Evolutionary conservation across 2,888 invertebrate species (phyloP), one percentile per base, ranked within the genome.

Genomic region (Antheraea yamamai): DNA sequence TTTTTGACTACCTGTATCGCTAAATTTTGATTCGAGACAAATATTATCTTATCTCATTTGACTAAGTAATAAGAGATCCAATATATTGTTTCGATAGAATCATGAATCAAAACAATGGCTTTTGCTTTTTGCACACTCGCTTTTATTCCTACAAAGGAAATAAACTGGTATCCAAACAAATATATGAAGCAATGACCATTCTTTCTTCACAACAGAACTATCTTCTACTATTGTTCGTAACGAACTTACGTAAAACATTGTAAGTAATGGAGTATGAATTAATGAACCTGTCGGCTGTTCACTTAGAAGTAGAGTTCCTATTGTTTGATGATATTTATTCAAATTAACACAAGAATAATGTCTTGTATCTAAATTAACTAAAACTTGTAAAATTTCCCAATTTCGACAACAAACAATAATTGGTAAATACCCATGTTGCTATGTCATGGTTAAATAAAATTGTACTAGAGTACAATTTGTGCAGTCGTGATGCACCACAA

Each of bases 141-240:
- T 89, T 89, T 89, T 86, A 83, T 88, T 88, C 84, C 88, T 89
- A 87, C 85, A 89, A 89, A 90, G 88, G 88, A 91, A 91, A 86
- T 83, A 85, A 14, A 39, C 39, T 70, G 23, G 58, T 39, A 72
- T 81, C 81, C 85, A 87, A 91, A 91, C 89, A 90, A 91, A 91
- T 90, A 91, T 85, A 85, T 93, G 90, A 91, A 82, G 94, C 92
- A 93, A 94, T 91, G 89, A 89, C 91, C 88, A 90, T 92, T 93
- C 89, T 92, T 92, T 89, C 85, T 88, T 88, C 85, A 39, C 89
- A 91, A 92, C 89, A 87, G 88, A 85, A 87, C 91, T 92, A 92
- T 92, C 92, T 89, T 89, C 86, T 88, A 85, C 84, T 90, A 93
- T 94, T 94, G 94, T 94, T 92, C 84, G 83, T 84, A 80, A 80